Evolutionary conservation across 2,113 vertebrate genomes (phyloP).

Genomic region (Onychorhynchus coronatus): DNA sequence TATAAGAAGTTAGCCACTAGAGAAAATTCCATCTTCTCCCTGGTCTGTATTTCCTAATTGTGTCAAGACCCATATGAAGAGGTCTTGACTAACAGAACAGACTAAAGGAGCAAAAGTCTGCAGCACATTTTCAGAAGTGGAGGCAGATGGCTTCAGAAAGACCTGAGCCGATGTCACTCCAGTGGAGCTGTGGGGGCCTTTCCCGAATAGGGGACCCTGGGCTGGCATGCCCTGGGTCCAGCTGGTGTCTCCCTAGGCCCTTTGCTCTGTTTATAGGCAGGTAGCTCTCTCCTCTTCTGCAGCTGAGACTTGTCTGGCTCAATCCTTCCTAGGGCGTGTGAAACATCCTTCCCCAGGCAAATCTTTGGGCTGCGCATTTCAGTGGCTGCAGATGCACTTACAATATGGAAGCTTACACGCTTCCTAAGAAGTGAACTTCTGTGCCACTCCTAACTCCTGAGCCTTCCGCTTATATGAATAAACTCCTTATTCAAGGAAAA

Average conservation of each 20-base stretch:
- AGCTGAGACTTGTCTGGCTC: background rate
- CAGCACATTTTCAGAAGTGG: background rate
- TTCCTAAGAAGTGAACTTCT: accelerated
- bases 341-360: background rate
- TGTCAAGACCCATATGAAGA: background rate
- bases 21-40: conserved; percentile 1
- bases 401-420: background rate
- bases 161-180: background rate
- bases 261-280: background rate
- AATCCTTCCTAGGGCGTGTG: background rate
- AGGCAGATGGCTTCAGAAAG: background rate
- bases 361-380: background rate
- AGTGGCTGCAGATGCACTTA: accelerated
- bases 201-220: accelerated
- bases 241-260: accelerated
- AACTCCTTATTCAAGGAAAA: background rate
- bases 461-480: background rate
- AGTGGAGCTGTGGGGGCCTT: background rate
- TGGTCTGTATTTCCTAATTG: background rate
- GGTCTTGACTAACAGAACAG: background rate
- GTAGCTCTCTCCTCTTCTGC: background rate
- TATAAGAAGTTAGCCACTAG: background rate
- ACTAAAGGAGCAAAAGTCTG: background rate
- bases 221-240: background rate
- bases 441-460: background rate